Conservation (phyloP, 2,888 invertebrate species). For the Eupithecia insigniata region DNA sequence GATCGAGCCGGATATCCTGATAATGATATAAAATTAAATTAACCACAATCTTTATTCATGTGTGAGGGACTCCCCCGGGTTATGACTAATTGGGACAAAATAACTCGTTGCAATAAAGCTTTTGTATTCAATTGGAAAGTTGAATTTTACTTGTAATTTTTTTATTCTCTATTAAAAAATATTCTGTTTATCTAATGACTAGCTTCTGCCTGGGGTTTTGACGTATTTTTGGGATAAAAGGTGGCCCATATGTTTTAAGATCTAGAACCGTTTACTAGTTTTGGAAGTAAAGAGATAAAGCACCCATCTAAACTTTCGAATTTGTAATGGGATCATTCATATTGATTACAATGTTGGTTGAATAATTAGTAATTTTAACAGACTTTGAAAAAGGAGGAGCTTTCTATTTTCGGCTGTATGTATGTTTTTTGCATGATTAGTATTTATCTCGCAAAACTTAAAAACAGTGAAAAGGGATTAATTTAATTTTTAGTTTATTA, state of each 20-base stretch:
- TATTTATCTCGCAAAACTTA: too few relatives aligned
- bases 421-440: too few relatives aligned
- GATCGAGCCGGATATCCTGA: slow-evolving; percentile 26
- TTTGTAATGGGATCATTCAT: too few relatives aligned
- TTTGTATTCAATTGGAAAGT: neutral
- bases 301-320: too few relatives aligned
- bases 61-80: slow-evolving; percentile 18
- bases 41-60: slow-evolving; percentile 25
- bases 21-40: slow-evolving; percentile 35
- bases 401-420: too few relatives aligned
- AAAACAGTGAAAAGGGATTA: too few relatives aligned
- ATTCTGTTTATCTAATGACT: neutral
- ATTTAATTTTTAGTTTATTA: too few relatives aligned
- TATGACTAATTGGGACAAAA: slow-evolving; percentile 18
- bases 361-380: too few relatives aligned
- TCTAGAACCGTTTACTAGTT: neutral
- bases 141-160: neutral
- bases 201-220: neutral
- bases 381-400: too few relatives aligned
- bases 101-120: slow-evolving; percentile 14
- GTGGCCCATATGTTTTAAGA: neutral
- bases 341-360: too few relatives aligned
- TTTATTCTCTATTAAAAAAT: neutral
- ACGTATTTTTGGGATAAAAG: neutral
- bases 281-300: neutral